phyloP scores from a whole-genome alignment of 2,113 vertebrate species.

The Hippopotamus amphibius region DNA sequence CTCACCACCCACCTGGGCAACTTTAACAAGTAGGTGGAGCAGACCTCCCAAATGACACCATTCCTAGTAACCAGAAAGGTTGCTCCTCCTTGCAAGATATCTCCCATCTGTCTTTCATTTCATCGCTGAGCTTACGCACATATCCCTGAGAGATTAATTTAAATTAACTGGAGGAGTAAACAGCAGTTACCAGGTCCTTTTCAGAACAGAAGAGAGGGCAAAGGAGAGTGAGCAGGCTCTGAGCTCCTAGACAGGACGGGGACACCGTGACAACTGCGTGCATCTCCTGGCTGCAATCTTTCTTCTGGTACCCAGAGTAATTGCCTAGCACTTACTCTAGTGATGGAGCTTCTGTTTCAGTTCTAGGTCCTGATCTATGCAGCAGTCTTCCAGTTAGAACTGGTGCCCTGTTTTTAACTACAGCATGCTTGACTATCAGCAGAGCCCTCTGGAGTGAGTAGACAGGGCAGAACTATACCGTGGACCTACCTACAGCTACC shows the following conservation, averaged over 20 bases:
- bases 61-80: neutral
- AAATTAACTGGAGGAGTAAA: neutral
- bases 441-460: neutral
- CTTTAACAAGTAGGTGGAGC: neutral
- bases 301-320: neutral
- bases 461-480: neutral
- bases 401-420: neutral
- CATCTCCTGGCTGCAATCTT: neutral
- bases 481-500: neutral
- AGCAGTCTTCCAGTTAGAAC: neutral
- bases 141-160: neutral
- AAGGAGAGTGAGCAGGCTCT: neutral
- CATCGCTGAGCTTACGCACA: neutral
- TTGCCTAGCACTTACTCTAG: neutral
- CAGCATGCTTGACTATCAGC: too few species aligned
- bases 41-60: neutral
- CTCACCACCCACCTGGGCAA: neutral
- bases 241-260: neutral
- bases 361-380: neutral
- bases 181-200: neutral
- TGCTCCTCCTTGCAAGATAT: neutral
- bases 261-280: rapidly evolving
- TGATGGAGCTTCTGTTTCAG: neutral
- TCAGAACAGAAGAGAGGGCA: neutral
- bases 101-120: neutral